Evolutionary conservation across 1,140 invertebrate genomes (phyloP), one percentile per base, ranked within the genome.

Genomic region (Homalodisca vitripennis): DNA sequence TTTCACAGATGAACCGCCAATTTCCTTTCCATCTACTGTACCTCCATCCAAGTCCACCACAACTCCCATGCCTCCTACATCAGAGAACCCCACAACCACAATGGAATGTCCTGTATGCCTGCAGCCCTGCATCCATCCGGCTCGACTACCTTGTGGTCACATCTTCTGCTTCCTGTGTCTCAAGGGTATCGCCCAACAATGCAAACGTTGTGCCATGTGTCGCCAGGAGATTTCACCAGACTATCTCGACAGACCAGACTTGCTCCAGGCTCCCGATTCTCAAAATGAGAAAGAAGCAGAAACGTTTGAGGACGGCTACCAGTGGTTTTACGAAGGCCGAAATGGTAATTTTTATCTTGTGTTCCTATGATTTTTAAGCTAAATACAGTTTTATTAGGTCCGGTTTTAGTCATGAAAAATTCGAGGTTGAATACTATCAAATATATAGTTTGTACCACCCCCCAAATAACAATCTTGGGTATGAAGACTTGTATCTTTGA

Each of bases 131-230:
- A 87, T 96, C 69, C 92, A 97, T 81, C 95, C 95, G 65, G 91
- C 90, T 20, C 83, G 91, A 78, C 81, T 98, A 30, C 95, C 95
- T 0, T 98, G 95, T 81, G 88, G 87, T n/a, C 96, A 98, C 79
- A 88, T 97, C 57, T 98, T 98, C 79, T 98, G 96, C 81, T 98
- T 94, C 78, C 82, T 98, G 12, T 98, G 97, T 79, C 89, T 97
- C 1, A 98, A 98, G 84, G 86, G 95, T 26, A 89, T 94, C 69
- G 92, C 92, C 3, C 90, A 91, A 76, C 91, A 92, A 77, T 93
- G 88, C 75, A 90, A 89, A 78, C 86, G 87, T 74, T 95, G 92
- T 81, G 92, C 92, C 14, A 91, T 95, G 87, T 95, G 93, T 78
- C 83, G 92, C 46, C 87, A 89, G 75, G 87, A 89, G 77, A 94